Evolutionary conservation across 2,113 vertebrate genomes (phyloP), one percentile per base, ranked within the genome.

Genomic region (Todiramphus saurophagus): DNA sequence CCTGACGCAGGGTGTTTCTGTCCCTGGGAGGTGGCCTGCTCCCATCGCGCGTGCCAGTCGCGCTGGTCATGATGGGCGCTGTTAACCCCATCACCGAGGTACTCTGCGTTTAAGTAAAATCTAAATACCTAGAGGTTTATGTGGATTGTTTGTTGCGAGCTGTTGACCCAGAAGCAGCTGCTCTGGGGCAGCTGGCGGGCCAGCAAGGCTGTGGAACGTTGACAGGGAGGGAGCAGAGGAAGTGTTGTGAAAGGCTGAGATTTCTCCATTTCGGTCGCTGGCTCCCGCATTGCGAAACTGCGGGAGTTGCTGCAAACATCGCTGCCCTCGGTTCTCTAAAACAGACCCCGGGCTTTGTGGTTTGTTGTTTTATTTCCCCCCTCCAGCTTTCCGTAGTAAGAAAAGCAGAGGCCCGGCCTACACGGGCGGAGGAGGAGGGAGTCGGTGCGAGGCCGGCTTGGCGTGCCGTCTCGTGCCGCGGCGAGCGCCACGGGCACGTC

Each of bases 391-490:
- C 39, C 1, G 3, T 31, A 41, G 50, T 24, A 33, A 5, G 64
- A 64, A 20, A 39, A 37, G 39, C 53, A 44, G 37, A 72, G 24
- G 16, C 5, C 14, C 28, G 12, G 1, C 18, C 27, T 16, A 28
- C 73, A 50, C 2, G 69, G 41, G 13, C 55, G 33, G 55, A 23
- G 43, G 24, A 35, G 16, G 16, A 11, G 28, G 28, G 37, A 37
- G 35, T 11, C 44, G 12, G 12, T 19, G 60, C 25, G 64, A 10
- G 18, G 24, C 39, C 1, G 1, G 18, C 50, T 33, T 43, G 15
- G 2, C 2, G 0, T 4, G 18, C 41, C 12, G 41, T 1, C 39
- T 80, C 2, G 0, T 1, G 2, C 33, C 6, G 0, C 16, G 1
- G 13, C 1, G 13, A 27, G 19, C 3, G 24, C 39, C 7, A 12